phyloP scores from a whole-genome alignment of 2,888 invertebrate species.

The Yponomeuta malinellus region DNA sequence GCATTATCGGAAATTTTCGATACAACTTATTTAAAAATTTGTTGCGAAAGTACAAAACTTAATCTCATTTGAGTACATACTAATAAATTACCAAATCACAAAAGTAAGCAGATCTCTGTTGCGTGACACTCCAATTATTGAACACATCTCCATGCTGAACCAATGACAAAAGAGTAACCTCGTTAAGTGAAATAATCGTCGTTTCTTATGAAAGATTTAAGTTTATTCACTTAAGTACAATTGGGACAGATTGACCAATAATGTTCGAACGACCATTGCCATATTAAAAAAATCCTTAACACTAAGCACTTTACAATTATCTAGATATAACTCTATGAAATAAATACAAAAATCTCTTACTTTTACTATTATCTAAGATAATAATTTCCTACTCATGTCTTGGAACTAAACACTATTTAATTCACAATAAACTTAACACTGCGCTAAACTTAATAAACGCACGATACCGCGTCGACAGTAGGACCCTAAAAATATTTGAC shows the following conservation, averaged over 20 bases:
- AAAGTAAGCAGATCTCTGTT: slow-evolving; percentile 60
- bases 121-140: slow-evolving; percentile 29
- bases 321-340: slow-evolving; percentile 74
- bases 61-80: slow-evolving; percentile 69
- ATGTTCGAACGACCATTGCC: slow-evolving; percentile 66
- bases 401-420: slow-evolving; percentile 68
- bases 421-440: slow-evolving; percentile 60
- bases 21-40: slow-evolving; percentile 18
- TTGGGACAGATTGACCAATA: slow-evolving; percentile 49
- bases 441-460: slow-evolving; percentile 37
- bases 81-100: slow-evolving; percentile 57
- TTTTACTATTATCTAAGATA: slow-evolving; percentile 64
- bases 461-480: slow-evolving; percentile 40
- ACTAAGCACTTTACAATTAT: slow-evolving; percentile 73
- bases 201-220: slow-evolving; percentile 41
- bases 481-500: slow-evolving; percentile 79
- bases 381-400: slow-evolving; percentile 73
- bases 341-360: slow-evolving; percentile 75
- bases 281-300: slow-evolving; percentile 61
- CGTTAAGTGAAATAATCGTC: slow-evolving; percentile 12
- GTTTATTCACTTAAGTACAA: slow-evolving; percentile 65
- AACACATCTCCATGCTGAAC: neutral
- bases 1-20: slow-evolving; percentile 4
- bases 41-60: neutral
- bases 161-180: neutral